These are phyloP conservation scores for Rhinichthys osculus DNA, from an alignment of 2,797 vertebrate species.

Conservation along the genomic window DNA sequence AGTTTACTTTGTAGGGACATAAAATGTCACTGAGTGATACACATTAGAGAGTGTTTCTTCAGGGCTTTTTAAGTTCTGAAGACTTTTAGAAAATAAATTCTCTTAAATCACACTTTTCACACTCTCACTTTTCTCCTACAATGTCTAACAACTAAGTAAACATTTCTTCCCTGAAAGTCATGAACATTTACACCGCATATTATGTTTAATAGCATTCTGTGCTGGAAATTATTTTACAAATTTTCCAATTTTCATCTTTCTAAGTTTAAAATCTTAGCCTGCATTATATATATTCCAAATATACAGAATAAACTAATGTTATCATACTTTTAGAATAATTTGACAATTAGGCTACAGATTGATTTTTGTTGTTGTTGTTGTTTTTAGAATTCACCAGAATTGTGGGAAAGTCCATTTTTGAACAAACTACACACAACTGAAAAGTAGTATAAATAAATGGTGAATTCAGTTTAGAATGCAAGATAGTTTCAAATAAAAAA, in stretches of 20 bases:
- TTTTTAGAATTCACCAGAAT: background rate
- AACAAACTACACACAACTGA: background rate
- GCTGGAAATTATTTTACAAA: background rate
- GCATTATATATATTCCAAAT: too few relatives aligned
- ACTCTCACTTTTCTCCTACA: background rate
- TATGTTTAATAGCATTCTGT: background rate
- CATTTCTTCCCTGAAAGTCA: background rate
- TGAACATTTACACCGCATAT: background rate
- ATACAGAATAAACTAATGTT: too few relatives aligned
- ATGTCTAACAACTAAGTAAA: background rate
- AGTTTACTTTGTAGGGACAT: conserved; percentile 16
- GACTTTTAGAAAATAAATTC: background rate
- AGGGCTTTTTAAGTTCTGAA: background rate
- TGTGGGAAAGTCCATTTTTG: background rate
- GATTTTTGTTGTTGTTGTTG: background rate
- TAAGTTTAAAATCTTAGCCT: background rate
- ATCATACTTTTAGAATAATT: too few relatives aligned
- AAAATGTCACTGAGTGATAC: background rate
- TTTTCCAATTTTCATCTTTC: background rate
- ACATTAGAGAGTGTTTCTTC: background rate
- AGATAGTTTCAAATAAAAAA: background rate
- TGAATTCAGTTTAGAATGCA: background rate
- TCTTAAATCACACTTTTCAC: background rate
- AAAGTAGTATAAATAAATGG: background rate
- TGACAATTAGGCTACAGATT: too few relatives aligned